These are phyloP conservation scores for Xestia sexstrigata DNA, from an alignment of 2,888 invertebrate genomes.

Conservation along the genomic window DNA sequence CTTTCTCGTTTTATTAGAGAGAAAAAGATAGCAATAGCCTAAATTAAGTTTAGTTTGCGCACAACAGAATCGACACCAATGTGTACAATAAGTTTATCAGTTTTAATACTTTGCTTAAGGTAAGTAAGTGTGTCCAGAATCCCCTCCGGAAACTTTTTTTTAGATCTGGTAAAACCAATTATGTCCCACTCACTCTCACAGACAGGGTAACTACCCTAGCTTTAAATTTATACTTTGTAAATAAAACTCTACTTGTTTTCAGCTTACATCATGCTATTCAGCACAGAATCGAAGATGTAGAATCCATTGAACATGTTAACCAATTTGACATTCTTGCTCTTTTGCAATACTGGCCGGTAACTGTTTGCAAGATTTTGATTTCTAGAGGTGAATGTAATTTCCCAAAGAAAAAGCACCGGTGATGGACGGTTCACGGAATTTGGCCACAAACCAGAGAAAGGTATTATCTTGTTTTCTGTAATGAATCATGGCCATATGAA, in stretches of 20 bases:
- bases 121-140: background rate
- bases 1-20: no score
- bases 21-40: no score
- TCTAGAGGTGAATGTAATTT: background rate
- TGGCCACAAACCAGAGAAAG: slow-evolving; percentile 5
- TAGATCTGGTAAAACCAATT: no score
- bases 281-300: background rate
- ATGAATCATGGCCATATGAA: slow-evolving; percentile 16
- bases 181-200: no score
- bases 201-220: no score
- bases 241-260: background rate
- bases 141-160: no score
- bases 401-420: slow-evolving; percentile 3
- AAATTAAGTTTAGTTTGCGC: no score
- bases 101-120: background rate
- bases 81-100: no score
- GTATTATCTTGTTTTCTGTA: background rate
- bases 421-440: slow-evolving; percentile 39
- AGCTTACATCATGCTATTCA: background rate
- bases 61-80: no score
- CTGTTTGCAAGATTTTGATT: background rate
- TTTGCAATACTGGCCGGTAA: slow-evolving; percentile 14
- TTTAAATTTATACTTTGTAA: background rate
- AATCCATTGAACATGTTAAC: background rate
- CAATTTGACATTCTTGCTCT: background rate